Evolutionary conservation across 2,113 vertebrate species (phyloP).

Genomic region (Microtus oregoni): DNA sequence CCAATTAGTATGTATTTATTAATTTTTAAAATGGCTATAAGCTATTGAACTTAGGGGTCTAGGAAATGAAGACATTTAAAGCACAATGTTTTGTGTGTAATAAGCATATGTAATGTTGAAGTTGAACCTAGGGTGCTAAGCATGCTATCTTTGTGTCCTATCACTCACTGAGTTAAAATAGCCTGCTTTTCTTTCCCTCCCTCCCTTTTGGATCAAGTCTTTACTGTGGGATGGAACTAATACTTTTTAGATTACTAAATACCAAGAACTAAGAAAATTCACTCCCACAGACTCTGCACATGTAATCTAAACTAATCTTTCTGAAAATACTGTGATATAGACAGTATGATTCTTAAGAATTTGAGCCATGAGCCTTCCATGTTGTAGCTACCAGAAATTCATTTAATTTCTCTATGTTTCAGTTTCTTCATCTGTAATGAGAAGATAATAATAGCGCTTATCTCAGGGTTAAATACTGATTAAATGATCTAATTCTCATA

Average conservation of each 20-base stretch:
- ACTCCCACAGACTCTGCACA: not conserved
- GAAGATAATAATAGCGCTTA: constrained; percentile 15
- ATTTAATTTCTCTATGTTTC: constrained; percentile 42
- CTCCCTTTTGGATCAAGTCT: not conserved
- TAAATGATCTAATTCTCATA: constrained; percentile 28
- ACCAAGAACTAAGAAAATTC: constrained; percentile 24
- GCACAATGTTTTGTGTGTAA: not conserved
- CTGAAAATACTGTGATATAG: constrained; percentile 27
- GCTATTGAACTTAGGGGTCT: constrained; percentile 7
- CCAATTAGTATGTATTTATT: constrained; percentile 25
- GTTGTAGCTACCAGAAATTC: constrained; percentile 23
- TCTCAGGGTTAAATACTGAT: constrained; percentile 37
- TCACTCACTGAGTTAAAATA: not conserved
- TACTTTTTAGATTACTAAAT: too few species aligned
- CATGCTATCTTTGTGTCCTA: not conserved
- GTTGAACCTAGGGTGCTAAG: not conserved
- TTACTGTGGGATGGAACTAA: not conserved
- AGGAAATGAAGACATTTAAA: constrained; percentile 26
- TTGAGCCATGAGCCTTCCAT: not conserved
- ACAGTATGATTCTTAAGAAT: constrained; percentile 24
- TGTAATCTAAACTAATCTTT: constrained; percentile 31
- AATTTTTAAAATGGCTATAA: not conserved
- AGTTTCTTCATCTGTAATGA: constrained; percentile 37
- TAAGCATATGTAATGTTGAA: not conserved
- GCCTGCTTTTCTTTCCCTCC: too few species aligned